A percentile compares a stretch with the other conserved stretches of the same genome.
Conservation (phyloP, 2,797 vertebrate genomes). For the Aplochiton taeniatus region DNA sequence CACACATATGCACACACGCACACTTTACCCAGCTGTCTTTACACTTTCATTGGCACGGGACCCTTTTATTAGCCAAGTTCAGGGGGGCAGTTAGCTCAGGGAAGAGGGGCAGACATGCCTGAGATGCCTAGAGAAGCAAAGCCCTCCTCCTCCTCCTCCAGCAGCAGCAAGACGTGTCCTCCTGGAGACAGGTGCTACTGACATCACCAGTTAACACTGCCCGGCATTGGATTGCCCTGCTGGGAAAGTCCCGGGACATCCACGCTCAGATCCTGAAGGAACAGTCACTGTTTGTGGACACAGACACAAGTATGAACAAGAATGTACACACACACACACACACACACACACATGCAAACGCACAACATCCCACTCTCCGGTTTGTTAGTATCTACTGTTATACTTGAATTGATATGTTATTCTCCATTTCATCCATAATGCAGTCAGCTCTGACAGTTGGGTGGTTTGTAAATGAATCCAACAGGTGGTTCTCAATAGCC, state of each 20-base stretch:
- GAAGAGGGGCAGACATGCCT: constrained; percentile 45
- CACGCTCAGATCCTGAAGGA: background rate
- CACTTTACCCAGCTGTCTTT: constrained; percentile 55
- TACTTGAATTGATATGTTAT: constrained; percentile 36
- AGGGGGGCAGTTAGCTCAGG: background rate
- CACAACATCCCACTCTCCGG: constrained; percentile 30
- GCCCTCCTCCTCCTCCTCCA: constrained; percentile 19
- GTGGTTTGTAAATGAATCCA: constrained; percentile 69
- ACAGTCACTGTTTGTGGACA: background rate
- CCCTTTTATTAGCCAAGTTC: background rate
- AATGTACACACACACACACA: constrained; percentile 12
- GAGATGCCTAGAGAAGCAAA: constrained; percentile 58
- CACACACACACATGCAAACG: background rate
- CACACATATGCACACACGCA: constrained; percentile 14
- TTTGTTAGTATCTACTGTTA: too few relatives aligned
- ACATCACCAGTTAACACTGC: constrained; percentile 26
- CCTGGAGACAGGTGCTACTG: constrained; percentile 59
- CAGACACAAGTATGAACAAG: too few relatives aligned
- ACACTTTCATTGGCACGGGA: constrained; percentile 55
- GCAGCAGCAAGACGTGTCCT: constrained; percentile 35
- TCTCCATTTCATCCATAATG: constrained; percentile 38
- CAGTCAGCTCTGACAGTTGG: constrained; percentile 44
- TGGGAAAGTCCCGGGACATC: constrained; percentile 12
- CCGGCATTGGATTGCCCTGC: background rate
- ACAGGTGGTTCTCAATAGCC: constrained; percentile 71